These are phyloP conservation scores for Dendrophyllia cribrosa DNA, from an alignment of 64 coral and sea anemone genomes.

Conservation along the genomic window DNA sequence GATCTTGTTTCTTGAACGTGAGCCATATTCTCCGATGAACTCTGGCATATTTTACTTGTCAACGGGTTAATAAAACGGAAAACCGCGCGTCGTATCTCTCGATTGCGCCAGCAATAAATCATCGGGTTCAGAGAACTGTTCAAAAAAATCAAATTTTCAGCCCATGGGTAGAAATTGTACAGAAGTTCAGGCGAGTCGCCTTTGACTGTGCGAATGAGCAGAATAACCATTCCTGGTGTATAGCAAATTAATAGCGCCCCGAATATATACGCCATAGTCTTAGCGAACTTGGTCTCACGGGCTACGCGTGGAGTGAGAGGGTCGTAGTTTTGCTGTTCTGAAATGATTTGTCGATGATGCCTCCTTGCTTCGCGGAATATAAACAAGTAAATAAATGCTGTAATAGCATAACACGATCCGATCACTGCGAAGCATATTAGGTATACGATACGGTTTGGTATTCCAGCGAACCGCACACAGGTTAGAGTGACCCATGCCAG, in stretches of 20 bases:
- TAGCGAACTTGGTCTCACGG: conserved; percentile 53
- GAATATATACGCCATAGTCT: conserved; percentile 50
- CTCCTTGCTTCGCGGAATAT: conserved; percentile 51
- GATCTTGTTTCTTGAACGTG: background rate
- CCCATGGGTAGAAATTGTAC: conserved; percentile 61
- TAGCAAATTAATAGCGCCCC: conserved; percentile 63
- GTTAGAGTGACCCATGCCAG: conserved; percentile 26
- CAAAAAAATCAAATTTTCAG: conserved; percentile 62
- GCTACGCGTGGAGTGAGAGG: background rate
- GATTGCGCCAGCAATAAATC: conserved; percentile 68
- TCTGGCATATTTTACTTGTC: background rate
- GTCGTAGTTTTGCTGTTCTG: background rate
- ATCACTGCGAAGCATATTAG: conserved; percentile 60
- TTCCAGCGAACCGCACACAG: conserved; percentile 24
- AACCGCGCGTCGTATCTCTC: conserved; percentile 46
- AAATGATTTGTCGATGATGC: conserved; percentile 40
- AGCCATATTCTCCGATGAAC: background rate
- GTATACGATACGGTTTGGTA: conserved; percentile 53
- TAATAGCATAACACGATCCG: conserved; percentile 47
- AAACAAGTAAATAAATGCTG: conserved; percentile 40
- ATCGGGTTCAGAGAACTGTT: conserved; percentile 71
- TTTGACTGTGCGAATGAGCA: conserved; percentile 50
- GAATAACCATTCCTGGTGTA: conserved; percentile 44
- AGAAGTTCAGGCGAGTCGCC: conserved; percentile 47
- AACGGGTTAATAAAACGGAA: conserved; percentile 4